Evolutionary conservation across 1,140 invertebrate species (phyloP).

Genomic region (Zeugodacus cucurbitae): DNA sequence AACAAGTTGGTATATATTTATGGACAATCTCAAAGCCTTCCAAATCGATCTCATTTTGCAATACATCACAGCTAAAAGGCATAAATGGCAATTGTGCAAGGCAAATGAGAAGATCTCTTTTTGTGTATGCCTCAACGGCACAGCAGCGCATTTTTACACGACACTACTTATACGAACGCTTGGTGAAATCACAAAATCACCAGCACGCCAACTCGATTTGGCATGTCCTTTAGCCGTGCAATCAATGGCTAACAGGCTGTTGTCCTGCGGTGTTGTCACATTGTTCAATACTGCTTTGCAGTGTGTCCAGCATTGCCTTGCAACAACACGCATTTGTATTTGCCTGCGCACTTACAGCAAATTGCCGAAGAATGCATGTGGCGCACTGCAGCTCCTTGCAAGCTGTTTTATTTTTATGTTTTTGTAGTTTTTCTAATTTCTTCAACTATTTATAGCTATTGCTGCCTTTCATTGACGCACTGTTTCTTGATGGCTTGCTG

Average conservation of each 20-base stretch:
- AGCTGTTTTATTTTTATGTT: slow-evolving; percentile 28
- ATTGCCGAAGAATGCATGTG: not conserved
- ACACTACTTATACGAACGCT: not conserved
- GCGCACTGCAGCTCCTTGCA: slow-evolving; percentile 34
- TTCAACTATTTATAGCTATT: slow-evolving; percentile 12
- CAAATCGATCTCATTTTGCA: not conserved
- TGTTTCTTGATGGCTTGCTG: not conserved
- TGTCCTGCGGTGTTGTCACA: slow-evolving; percentile 31
- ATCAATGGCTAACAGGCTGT: not conserved
- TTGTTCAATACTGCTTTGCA: not conserved
- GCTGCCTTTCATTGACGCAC: not conserved
- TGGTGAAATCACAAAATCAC: not conserved
- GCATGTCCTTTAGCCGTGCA: not conserved
- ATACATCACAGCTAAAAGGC: not conserved
- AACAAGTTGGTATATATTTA: not conserved
- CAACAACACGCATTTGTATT: not conserved
- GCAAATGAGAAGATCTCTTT: too few species aligned
- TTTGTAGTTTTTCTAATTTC: not conserved
- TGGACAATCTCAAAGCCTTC: not conserved
- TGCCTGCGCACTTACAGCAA: too few species aligned
- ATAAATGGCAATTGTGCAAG: slow-evolving; percentile 12
- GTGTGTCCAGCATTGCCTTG: not conserved
- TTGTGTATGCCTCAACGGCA: not conserved
- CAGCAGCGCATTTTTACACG: not conserved
- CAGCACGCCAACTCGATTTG: not conserved